These are phyloP conservation scores for Cremastobaeus sp. DNA, from an alignment of 2,888 invertebrate species.

Conservation along the genomic window DNA sequence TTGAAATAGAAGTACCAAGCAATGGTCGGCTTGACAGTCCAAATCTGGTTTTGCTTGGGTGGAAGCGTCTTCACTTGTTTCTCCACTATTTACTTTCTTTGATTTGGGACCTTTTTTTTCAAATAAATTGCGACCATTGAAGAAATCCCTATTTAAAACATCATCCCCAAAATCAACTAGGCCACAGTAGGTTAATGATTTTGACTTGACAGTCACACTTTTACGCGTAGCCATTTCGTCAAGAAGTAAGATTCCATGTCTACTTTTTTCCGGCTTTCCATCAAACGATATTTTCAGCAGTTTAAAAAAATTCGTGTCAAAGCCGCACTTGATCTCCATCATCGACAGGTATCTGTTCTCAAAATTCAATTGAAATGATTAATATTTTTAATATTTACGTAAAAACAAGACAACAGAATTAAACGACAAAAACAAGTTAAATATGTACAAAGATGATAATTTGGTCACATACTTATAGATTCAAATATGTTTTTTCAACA, in stretches of 20 bases:
- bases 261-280: constrained; percentile 38
- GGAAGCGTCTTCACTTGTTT: too few species aligned
- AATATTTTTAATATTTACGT: background rate
- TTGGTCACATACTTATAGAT: too few species aligned
- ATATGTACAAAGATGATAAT: too few species aligned
- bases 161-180: constrained; percentile 54
- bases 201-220: constrained; percentile 36
- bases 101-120: background rate
- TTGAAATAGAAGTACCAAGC: constrained; percentile 8
- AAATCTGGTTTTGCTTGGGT: too few species aligned
- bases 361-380: background rate
- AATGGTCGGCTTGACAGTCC: constrained; percentile 4
- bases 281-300: constrained; percentile 30
- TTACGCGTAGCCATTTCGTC: constrained; percentile 55
- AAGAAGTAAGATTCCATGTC: constrained; percentile 49
- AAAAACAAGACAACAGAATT: background rate
- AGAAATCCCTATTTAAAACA: too few species aligned
- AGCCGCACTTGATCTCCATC: constrained; percentile 43
- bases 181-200: constrained; percentile 48
- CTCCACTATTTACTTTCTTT: too few species aligned
- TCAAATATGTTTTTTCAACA: too few species aligned
- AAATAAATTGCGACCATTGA: background rate
- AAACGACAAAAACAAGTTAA: too few species aligned
- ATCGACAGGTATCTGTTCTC: constrained; percentile 43
- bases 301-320: constrained; percentile 42